phyloP scores from a whole-genome alignment of 2,888 invertebrate species.

The Entomobrya proxima region DNA sequence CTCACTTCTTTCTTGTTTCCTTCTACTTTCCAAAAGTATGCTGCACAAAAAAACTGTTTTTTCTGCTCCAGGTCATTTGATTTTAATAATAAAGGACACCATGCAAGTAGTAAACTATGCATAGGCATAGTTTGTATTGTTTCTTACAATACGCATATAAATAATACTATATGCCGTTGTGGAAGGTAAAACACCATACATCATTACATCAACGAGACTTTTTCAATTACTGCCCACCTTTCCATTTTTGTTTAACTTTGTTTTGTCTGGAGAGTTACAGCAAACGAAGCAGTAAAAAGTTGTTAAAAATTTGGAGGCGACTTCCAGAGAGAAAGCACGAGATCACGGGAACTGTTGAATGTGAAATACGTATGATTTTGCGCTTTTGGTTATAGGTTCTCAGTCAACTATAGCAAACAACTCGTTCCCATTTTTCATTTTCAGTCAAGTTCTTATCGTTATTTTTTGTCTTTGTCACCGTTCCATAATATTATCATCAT shows the following conservation, averaged over 20 bases:
- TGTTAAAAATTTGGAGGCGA: not conserved
- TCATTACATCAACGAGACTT: not conserved
- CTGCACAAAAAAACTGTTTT: not conserved
- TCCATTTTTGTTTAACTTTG: not conserved
- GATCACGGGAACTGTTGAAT: not conserved
- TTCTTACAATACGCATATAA: no score
- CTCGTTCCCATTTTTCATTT: not conserved
- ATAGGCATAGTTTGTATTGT: no score
- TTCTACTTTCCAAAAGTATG: not conserved
- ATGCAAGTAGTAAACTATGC: no score
- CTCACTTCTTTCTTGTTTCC: not conserved
- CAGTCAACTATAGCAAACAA: not conserved
- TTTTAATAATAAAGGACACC: constrained; percentile 24
- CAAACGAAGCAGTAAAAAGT: no score
- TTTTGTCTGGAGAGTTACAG: not conserved
- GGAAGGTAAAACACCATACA: no score
- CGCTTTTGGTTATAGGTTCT: no score
- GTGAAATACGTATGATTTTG: no score
- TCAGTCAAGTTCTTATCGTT: no score
- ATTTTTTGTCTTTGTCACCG: not conserved
- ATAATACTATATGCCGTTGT: no score
- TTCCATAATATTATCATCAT: not conserved
- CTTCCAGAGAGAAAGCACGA: not conserved
- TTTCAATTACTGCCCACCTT: constrained; percentile 3
- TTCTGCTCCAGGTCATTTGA: not conserved